Evolutionary conservation across 2,888 invertebrate genomes (phyloP), one percentile per base, ranked within the genome.

Genomic region (Polylopha cassiicola): DNA sequence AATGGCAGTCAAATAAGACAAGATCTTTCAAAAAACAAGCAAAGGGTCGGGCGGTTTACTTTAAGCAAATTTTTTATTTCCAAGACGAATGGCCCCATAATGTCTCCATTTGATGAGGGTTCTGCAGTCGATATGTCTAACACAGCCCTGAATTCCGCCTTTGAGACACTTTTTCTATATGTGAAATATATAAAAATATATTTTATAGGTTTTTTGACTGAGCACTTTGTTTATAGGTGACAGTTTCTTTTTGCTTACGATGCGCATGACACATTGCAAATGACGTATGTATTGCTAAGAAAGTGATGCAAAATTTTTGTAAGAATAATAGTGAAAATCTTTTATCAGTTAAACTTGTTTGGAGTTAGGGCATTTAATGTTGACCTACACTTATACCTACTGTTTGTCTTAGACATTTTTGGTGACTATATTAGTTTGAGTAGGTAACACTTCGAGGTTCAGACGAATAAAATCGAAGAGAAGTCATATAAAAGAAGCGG

Each of bases 71-170:
- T 58, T 53, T 61, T 58, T 61, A 61, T 65, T 61, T 59, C 51
- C 49, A 48, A 58, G 59, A 60, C 57, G 57, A 65, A 70, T 70
- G 58, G 60, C 58, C 57, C 60, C 59, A 64, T 68, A 67, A 67
- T 64, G 67, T 67, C 63, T 61, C 53, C 52, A 55, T 62, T 75
- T 79, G 78, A 79, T 68, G 58, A 72, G 77, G 79, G 79, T 79
- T 51, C 49, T 37, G 47, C 54, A 56, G 58, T 57, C 58, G 58
- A 65, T 65, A 58, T 61, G 61, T 63, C 60, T 48, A 49, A 53
- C 44, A 48, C 55, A 46, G 44, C 48, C 36, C 29, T 50, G 53
- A 51, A 57, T 57, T 59, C 43, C 50, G 47, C 55, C 49, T 51
- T 48, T 39, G 43, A 53, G 46, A 58, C 51, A 53, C 49, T 44